These are phyloP conservation scores for Thamnaconus septentrionalis DNA, from an alignment of 2,113 vertebrate genomes.

Conservation along the genomic window DNA sequence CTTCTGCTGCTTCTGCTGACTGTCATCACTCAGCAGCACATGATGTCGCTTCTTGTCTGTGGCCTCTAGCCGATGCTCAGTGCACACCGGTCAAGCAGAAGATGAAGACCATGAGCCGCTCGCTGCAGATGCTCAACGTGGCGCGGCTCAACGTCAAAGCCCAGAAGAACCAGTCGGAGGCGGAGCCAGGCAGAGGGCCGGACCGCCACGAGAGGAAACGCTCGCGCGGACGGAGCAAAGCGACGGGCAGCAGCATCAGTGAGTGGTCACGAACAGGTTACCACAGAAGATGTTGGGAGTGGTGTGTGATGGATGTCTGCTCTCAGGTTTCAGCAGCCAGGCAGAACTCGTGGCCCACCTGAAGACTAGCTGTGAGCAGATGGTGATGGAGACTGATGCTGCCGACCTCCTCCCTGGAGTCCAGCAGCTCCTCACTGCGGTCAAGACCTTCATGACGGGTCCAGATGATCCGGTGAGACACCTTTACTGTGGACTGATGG, in stretches of 20 bases:
- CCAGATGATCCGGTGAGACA: conserved; percentile 72
- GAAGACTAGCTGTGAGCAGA: conserved; percentile 77
- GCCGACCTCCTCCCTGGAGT: conserved; percentile 60
- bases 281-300: neutral
- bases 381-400: conserved; percentile 65
- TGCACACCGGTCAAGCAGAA: conserved; percentile 93
- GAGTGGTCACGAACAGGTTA: conserved; percentile 33
- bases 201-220: conserved; percentile 68
- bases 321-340: conserved; percentile 82
- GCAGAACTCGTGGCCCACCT: conserved; percentile 82
- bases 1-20: too few species aligned
- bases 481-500: too few species aligned
- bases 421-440: conserved; percentile 73
- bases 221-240: conserved; percentile 68
- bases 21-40: too few species aligned
- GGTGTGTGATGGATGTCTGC: neutral
- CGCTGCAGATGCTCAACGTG: conserved; percentile 94
- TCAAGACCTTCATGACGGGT: conserved; percentile 78
- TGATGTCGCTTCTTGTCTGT: neutral
- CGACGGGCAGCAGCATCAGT: conserved; percentile 39
- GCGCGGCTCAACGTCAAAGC: conserved; percentile 92
- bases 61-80: conserved; percentile 80
- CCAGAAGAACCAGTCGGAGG: conserved; percentile 83
- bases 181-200: conserved; percentile 56
- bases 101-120: conserved; percentile 96